Base-by-base conservation (phyloP, 2,888 invertebrate genomes). In the Aphrophora alni region DNA sequence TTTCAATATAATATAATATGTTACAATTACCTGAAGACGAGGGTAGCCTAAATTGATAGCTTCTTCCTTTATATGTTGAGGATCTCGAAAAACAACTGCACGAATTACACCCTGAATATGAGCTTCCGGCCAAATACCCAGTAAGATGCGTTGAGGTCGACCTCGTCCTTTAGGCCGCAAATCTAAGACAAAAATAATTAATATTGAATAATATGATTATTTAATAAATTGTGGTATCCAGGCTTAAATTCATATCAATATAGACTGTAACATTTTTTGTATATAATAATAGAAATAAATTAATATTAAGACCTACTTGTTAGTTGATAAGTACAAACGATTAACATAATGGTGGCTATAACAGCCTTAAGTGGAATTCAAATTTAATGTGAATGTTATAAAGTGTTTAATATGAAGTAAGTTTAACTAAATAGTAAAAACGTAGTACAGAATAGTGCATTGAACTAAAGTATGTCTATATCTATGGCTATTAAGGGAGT, bases 111-210 rank as follows among this genome's bases (percentile, higher is more conserved):
- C 96, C 87, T 96, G 94, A 88, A 97, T 97, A 89, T 97, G 97
- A 88, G 97, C 97, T 89, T 97, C 97, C 12, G 97, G 97, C 97
- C 97, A 97, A 82, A 96, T 95, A 83, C 97, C 97, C 85, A 97
- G 90, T 85, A 97, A 90, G 88, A 97, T 97, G 87, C 97, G 92
- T 88, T 97, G 97, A 27, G 97, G 97, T 84, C 97, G 90, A 38
- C 97, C 97, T 86, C 97, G 92, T 75, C 97, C 97, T 89, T 97
- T 97, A 69, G 97, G 97, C 87, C 97, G 91, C 88, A 97, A 90
- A 91, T 97, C 95, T 93, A 91, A 85, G 44, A 14, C 2, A 44
- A 44, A 14, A 44, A 7, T 7, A 44, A 44, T 7, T 33, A 75
- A 38, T 44, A n/a, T 44, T 21, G 38, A 25, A 25, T 75, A 75